Percentiles rank a stretch among this genome's conserved stretches.
Conservation (phyloP, 2,797 vertebrate genomes). For the Clarias laeviceps region DNA sequence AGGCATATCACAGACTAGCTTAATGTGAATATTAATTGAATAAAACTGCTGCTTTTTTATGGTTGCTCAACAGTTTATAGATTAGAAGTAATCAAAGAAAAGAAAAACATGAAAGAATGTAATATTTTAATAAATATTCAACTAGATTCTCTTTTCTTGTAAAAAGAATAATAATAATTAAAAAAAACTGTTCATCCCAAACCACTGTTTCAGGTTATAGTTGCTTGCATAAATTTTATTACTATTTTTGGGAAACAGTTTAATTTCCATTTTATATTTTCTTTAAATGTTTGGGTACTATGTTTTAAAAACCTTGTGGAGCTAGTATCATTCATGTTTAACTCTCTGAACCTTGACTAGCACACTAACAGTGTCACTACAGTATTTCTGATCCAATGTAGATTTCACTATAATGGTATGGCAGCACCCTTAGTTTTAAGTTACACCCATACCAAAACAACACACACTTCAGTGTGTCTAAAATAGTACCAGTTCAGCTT, state of each 20-base stretch:
- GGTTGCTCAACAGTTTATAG: not conserved
- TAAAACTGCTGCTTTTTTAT: too few species aligned
- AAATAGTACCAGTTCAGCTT: not conserved
- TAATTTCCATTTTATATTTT: not conserved
- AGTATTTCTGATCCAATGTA: not conserved
- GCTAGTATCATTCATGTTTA: not conserved
- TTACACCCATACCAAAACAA: not conserved
- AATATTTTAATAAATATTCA: not conserved
- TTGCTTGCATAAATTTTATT: not conserved
- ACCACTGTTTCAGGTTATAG: not conserved
- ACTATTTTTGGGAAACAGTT: not conserved
- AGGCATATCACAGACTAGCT: not conserved
- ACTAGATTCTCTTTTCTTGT: not conserved
- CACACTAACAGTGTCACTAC: not conserved
- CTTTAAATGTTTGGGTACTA: not conserved
- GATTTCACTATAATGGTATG: not conserved
- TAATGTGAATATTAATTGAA: not conserved
- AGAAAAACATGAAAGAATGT: not conserved
- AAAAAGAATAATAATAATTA: not conserved
- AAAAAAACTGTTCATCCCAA: not conserved
- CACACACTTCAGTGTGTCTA: not conserved
- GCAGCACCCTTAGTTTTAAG: not conserved
- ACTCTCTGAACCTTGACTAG: not conserved
- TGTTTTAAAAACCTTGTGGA: not conserved
- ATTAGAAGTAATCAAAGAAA: not conserved